Conservation (phyloP, 2,113 vertebrate genomes). For the Sapayoa aenigma region DNA sequence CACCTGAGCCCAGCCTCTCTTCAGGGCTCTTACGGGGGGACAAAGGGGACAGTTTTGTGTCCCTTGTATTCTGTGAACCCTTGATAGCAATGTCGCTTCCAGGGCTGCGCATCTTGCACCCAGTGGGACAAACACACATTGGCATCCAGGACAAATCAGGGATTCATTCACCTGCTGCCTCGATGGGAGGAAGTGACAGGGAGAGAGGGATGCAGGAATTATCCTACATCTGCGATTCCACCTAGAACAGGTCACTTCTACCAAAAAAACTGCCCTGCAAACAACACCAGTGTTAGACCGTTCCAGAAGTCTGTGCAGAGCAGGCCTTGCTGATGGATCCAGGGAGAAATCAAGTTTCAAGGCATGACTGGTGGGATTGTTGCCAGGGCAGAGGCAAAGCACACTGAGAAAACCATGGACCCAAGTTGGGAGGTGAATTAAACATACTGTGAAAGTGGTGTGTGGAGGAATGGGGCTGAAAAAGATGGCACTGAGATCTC, state of each 20-base stretch:
- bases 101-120: background rate
- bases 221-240: background rate
- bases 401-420: background rate
- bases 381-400: background rate
- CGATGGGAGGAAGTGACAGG: background rate
- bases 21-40: background rate
- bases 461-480: background rate
- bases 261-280: background rate
- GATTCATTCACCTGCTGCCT: background rate
- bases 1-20: background rate
- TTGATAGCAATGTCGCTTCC: background rate
- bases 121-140: rapidly evolving
- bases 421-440: background rate
- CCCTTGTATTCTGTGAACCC: background rate
- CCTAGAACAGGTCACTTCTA: background rate
- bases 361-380: rapidly evolving
- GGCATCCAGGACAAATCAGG: background rate
- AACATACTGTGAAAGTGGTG: background rate
- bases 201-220: background rate
- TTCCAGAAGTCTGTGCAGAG: background rate
- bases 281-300: rapidly evolving
- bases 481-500: background rate
- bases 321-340: background rate
- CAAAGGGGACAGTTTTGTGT: background rate
- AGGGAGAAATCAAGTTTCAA: background rate